These are phyloP conservation scores for Ips nitidus DNA, from an alignment of 1,140 invertebrate genomes.

Conservation along the genomic window DNA sequence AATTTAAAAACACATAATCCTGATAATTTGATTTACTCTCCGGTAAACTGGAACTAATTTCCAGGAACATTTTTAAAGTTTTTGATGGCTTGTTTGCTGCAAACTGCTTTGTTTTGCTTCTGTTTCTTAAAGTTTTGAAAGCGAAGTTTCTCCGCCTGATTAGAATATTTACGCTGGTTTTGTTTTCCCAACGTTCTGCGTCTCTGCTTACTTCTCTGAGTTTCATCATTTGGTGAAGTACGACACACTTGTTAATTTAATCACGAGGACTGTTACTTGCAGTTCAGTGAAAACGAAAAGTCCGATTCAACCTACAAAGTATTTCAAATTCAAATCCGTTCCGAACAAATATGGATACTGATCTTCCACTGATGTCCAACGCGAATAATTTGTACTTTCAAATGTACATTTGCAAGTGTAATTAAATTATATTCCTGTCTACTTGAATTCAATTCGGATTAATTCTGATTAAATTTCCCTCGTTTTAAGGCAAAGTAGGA, in stretches of 20 bases:
- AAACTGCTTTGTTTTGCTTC: constrained; percentile 8
- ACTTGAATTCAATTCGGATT: constrained; percentile 5
- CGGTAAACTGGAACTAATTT: constrained; percentile 16
- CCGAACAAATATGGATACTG: neutral
- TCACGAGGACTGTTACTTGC: too few relatives aligned
- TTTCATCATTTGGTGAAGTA: too few relatives aligned
- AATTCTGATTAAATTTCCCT: constrained; percentile 11
- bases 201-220: too few relatives aligned
- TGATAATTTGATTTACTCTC: constrained; percentile 6
- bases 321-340: neutral
- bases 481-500: neutral
- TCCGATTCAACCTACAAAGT: too few relatives aligned
- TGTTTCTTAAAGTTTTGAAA: constrained; percentile 9
- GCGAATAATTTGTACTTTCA: constrained; percentile 1
- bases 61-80: constrained; percentile 16
- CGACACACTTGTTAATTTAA: too few relatives aligned
- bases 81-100: neutral
- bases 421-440: constrained; percentile 10
- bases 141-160: constrained; percentile 15
- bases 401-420: constrained; percentile 13
- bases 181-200: neutral
- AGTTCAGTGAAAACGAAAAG: too few relatives aligned
- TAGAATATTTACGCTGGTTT: constrained; percentile 16
- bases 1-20: constrained; percentile 6
- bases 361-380: constrained; percentile 6